Evolutionary conservation across 35 echinoderm and acorn worm species (phyloP), one percentile per base, ranked within the genome.

Genomic region (Ophiothrix spiculata): DNA sequence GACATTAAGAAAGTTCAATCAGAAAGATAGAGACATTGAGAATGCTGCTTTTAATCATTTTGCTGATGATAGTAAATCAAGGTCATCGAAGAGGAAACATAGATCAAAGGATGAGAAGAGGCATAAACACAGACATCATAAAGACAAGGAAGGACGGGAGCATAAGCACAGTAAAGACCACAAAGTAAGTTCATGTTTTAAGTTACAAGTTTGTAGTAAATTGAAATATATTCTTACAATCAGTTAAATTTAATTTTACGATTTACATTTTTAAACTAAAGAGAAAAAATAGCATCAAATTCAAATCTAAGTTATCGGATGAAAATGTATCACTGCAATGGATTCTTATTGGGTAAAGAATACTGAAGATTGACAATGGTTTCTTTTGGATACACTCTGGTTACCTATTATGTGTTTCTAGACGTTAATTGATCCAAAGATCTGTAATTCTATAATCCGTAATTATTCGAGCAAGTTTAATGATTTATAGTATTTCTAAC

Each of bases 21-120:
- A 97, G 76, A 92, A 93, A 83, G 37, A 90, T 17, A 73, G 81
- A 40, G 94, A 97, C 37, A 90, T 96, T 3, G 88, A 90, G 39
- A 49, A 81, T 32, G 35, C 56, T 15, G 54, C 23, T 25, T 33
- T 35, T 33, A 15, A 84, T 45, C 25, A 35, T 28, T 79, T 79
- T 25, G 14, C 23, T 8, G 4, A 69, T 25, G 23, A 4, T 25
- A 69, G 8, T 15, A 69, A n/a, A n/a, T 15, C 17, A 69, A 28
- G 60, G 29, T 2, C 29, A 21, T 54, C 45, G 45, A 54, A 54
- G 21, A 69, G 29, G 60, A 69, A 69, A 69, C 8, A 69, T n/a
- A 69, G 60, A 69, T 69, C 60, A 25, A 69, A 69, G 29, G 60
- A 69, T 36, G 81, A 60, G 54, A 77, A 87, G 36, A 90, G 77